Evolutionary conservation across 2,888 invertebrate genomes (phyloP).

Genomic region (Thelaira solivaga): DNA sequence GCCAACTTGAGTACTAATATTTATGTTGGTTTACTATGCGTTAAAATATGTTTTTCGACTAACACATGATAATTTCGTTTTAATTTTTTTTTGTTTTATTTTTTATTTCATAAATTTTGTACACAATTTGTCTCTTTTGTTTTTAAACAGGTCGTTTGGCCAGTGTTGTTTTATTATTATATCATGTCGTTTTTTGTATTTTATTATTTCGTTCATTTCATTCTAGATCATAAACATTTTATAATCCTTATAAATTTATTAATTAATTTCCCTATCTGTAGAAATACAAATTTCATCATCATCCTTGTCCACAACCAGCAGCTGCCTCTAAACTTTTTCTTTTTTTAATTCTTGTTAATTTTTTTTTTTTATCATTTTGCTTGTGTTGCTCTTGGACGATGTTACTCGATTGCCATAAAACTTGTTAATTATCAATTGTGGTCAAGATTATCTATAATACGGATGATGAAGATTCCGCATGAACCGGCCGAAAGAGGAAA

Average conservation of each 20-base stretch:
- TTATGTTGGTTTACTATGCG: conserved; percentile 58
- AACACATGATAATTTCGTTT: conserved; percentile 56
- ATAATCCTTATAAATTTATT: conserved; percentile 74
- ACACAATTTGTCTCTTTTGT: conserved; percentile 60
- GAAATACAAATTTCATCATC: conserved; percentile 68
- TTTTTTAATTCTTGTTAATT: too few relatives aligned
- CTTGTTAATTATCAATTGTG: conserved; percentile 71
- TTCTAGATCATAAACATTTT: conserved; percentile 61
- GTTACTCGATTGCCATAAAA: conserved; percentile 63
- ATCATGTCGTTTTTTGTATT: conserved; percentile 11
- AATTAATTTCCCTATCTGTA: conserved; percentile 70
- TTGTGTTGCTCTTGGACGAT: conserved; percentile 22
- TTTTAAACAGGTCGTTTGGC: conserved; percentile 41
- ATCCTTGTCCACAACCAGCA: conserved; percentile 68
- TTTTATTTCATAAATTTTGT: conserved; percentile 26
- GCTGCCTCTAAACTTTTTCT: conserved; percentile 49
- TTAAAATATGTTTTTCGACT: conserved; percentile 59
- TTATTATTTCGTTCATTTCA: conserved; percentile 26
- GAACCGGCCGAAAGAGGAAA: background rate
- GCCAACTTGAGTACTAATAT: conserved; percentile 15
- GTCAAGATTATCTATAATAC: conserved; percentile 58
- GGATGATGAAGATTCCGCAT: conserved; percentile 39
- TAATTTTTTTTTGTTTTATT: background rate
- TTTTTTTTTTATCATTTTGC: background rate
- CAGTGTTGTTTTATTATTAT: conserved; percentile 41